phyloP scores from a whole-genome alignment of 1,140 invertebrate genomes.

The Manduca sexta region DNA sequence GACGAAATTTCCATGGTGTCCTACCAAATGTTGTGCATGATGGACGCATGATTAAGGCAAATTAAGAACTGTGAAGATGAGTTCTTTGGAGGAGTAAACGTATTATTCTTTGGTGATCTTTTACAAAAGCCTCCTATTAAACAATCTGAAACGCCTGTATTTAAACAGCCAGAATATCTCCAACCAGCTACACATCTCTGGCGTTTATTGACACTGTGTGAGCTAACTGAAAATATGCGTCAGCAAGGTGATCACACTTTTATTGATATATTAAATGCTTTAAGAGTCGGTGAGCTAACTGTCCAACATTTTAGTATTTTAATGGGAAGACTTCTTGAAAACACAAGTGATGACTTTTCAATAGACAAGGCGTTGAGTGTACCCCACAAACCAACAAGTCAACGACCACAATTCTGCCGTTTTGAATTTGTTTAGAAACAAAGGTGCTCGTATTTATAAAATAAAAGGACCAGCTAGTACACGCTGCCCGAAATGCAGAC shows the following conservation, averaged over 20 bases:
- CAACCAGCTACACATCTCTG: slow-evolving; percentile 6
- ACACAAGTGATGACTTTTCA: slow-evolving; percentile 10
- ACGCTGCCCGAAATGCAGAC: too few species aligned
- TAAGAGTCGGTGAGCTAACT: slow-evolving; percentile 3
- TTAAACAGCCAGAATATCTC: slow-evolving; percentile 7
- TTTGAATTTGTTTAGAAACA: too few species aligned
- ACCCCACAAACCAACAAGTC: slow-evolving; percentile 15
- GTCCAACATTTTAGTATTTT: slow-evolving; percentile 1
- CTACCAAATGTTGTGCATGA: slow-evolving; percentile 47
- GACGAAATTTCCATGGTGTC: slow-evolving; percentile 59
- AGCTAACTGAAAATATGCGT: slow-evolving; percentile 6
- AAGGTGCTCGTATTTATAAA: too few species aligned
- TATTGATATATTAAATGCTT: slow-evolving; percentile 5
- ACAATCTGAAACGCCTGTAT: slow-evolving; percentile 8
- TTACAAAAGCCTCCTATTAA: slow-evolving; percentile 5
- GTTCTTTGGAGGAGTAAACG: slow-evolving; percentile 6
- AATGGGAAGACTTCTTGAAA: slow-evolving; percentile 4
- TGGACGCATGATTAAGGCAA: slow-evolving; percentile 33
- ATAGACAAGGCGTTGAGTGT: slow-evolving; percentile 23
- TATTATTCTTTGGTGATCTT: slow-evolving; percentile 8
- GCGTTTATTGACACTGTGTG: slow-evolving; percentile 1
- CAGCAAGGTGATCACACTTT: slow-evolving; percentile 7
- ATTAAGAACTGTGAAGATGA: neutral
- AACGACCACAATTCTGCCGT: neutral
- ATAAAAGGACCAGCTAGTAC: too few species aligned